phyloP scores from a whole-genome alignment of 2,113 vertebrate genomes.

The Pelmatolapia mariae region DNA sequence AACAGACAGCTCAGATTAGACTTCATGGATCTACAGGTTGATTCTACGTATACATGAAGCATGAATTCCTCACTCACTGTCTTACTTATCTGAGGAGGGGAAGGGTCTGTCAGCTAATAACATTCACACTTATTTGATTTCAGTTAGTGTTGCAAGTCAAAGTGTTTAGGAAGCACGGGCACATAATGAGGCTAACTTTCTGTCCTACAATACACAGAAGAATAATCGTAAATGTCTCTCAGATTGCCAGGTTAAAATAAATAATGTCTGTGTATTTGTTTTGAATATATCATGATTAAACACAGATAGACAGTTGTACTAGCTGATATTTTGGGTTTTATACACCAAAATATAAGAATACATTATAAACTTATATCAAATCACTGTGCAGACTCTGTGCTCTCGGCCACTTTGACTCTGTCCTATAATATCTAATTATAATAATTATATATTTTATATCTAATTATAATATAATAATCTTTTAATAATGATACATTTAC shows the following conservation, averaged over 20 bases:
- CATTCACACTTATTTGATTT: neutral
- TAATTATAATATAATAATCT: too few relatives aligned
- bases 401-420: fast-evolving
- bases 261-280: fast-evolving
- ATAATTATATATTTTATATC: too few relatives aligned
- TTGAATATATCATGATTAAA: neutral
- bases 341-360: neutral
- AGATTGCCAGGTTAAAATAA: fast-evolving
- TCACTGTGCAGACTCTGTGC: neutral
- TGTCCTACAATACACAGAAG: fast-evolving
- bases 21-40: neutral
- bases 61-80: neutral
- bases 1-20: neutral
- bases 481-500: neutral
- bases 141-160: neutral
- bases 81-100: neutral
- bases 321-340: neutral
- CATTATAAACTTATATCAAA: neutral
- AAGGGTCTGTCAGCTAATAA: neutral
- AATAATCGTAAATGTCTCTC: neutral
- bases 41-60: neutral
- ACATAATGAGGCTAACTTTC: neutral
- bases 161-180: neutral
- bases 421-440: neutral
- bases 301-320: fast-evolving